Evolutionary conservation across 2,888 invertebrate species (phyloP).

Genomic region (Andrena praecox): DNA sequence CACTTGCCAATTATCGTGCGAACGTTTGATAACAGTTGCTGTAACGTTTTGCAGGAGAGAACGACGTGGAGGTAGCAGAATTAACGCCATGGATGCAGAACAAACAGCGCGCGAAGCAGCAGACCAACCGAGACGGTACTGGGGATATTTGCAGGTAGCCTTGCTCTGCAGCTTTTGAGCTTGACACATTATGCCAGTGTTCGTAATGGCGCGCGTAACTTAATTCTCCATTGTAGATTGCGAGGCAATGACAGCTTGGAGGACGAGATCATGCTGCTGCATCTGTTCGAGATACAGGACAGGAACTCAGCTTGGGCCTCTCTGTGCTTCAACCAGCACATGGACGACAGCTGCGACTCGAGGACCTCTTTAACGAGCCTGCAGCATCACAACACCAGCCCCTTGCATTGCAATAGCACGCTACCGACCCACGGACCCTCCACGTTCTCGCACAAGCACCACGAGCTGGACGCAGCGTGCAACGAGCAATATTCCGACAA

Average conservation of each 20-base stretch:
- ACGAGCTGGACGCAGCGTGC: slow-evolving; percentile 71
- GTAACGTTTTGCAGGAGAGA: slow-evolving; percentile 86
- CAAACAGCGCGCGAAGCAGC: slow-evolving; percentile 74
- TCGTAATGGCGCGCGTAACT: neutral
- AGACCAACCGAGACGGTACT: slow-evolving; percentile 46
- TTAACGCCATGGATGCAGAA: slow-evolving; percentile 78
- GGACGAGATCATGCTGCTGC: slow-evolving; percentile 87
- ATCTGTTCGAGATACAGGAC: slow-evolving; percentile 86
- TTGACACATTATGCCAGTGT: neutral
- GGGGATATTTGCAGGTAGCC: slow-evolving; percentile 55
- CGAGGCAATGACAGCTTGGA: slow-evolving; percentile 81
- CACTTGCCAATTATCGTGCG: neutral
- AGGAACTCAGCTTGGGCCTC: slow-evolving; percentile 80
- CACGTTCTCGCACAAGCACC: slow-evolving; percentile 75
- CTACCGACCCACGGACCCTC: slow-evolving; percentile 59
- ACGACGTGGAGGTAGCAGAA: slow-evolving; percentile 89
- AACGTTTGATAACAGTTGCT: slow-evolving; percentile 19
- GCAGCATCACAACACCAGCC: slow-evolving; percentile 73
- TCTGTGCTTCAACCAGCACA: slow-evolving; percentile 76
- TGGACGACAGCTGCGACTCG: slow-evolving; percentile 74
- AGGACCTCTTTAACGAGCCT: slow-evolving; percentile 67
- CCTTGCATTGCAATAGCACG: slow-evolving; percentile 64
- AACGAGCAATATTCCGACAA: slow-evolving; percentile 68
- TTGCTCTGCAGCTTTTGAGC: neutral
- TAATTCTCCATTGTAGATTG: slow-evolving; percentile 54